These are phyloP conservation scores for Eumeta japonica DNA, from an alignment of 1,140 invertebrate species.

Conservation along the genomic window DNA sequence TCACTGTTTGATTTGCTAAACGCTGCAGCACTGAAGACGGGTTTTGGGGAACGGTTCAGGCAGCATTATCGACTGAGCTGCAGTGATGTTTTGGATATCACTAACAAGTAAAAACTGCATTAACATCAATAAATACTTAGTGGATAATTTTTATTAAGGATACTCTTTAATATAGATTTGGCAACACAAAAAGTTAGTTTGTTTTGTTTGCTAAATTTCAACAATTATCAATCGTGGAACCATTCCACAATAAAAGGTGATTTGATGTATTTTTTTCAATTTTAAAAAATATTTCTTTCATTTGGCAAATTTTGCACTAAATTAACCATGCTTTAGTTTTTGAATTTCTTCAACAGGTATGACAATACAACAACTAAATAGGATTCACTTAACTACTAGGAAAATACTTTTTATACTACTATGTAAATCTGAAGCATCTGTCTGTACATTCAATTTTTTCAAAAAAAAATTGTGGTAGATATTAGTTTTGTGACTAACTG, in stretches of 20 bases:
- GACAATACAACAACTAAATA: no score
- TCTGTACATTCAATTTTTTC: no score
- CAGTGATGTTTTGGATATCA: conserved; percentile 67
- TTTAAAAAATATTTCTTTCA: neutral
- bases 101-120: conserved; percentile 63
- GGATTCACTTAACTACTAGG: no score
- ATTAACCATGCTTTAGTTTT: no score
- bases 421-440: no score
- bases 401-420: no score
- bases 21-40: conserved; percentile 59
- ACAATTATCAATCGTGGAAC: neutral
- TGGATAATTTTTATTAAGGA: conserved; percentile 3
- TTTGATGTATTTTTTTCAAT: neutral
- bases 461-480: no score
- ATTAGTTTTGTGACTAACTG: no score
- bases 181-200: no score
- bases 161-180: no score
- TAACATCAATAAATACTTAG: conserved; percentile 2
- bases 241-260: neutral
- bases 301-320: no score
- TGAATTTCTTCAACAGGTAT: no score
- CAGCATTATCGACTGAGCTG: conserved; percentile 62
- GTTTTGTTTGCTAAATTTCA: neutral
- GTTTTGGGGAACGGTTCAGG: conserved; percentile 54
- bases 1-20: conserved; percentile 63